Evolutionary conservation across 1,140 invertebrate species (phyloP), one percentile per base, ranked within the genome.

Genomic region (Drosophila mojavensis): DNA sequence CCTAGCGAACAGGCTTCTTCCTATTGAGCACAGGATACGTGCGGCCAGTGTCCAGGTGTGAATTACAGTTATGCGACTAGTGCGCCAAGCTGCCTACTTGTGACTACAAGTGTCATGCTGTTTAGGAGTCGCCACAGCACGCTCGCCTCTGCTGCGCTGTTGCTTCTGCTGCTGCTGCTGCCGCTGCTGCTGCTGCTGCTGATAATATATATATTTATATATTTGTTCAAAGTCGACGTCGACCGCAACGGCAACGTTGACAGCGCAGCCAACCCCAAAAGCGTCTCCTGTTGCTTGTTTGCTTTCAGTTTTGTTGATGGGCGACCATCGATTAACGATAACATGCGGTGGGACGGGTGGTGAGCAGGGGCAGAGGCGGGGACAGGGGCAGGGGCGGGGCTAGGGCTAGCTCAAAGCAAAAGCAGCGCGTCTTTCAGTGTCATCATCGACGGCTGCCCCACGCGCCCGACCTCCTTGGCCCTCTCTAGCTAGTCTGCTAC

Each of bases 241-340:
- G 51, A 39, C 58, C 36, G 4, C 51, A 50, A 45, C 58, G 41
- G 4, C 51, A 53, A 51, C 68, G 53, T 17, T 26, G 69, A 48
- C 47, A 15, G 67, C 60, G 55, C 56, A 20, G 60, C 41, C 77
- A 66, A 71, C 56, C 71, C 71, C 69, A 39, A 71, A 61, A 74
- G 69, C 79, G 53, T 48, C 88, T 88, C 84, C 84, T 88, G 77
- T 89, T 88, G 84, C 83, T 88, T 88, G 86, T 83, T 88, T 88
- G 83, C 72, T 76, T 86, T 74, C 33, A 86, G 83, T 67, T 60
- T 67, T 67, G 67, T 89, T 76, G 80, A 89, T 89, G 80, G 84
- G 70, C 65, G 68, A 64, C 84, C 84, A 89, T 89, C 84, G 84
- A 89, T 89, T 89, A 89, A 88, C 81, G 84, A 89, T 90, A 90